phyloP scores from a whole-genome alignment of 2,113 vertebrate genomes.

The Zosterops borbonicus region DNA sequence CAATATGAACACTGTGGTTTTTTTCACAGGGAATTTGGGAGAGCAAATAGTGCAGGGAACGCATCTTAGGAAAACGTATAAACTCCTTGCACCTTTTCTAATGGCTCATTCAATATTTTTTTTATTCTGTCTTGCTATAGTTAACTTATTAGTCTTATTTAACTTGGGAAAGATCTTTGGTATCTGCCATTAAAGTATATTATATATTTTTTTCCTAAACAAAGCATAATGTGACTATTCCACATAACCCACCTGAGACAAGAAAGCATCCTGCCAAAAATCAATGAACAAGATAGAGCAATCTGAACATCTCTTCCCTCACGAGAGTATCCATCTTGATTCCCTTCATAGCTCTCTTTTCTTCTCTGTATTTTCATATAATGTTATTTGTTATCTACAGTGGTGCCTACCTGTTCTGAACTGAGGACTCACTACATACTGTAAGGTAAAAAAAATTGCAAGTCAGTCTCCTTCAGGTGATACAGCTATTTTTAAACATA shows the following conservation, averaged over 20 bases:
- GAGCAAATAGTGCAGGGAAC: background rate
- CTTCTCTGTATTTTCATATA: background rate
- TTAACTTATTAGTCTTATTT: background rate
- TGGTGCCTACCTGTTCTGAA: background rate
- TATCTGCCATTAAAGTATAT: background rate
- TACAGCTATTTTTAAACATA: background rate
- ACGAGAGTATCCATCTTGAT: background rate
- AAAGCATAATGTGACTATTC: background rate
- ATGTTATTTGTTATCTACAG: background rate
- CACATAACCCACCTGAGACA: background rate
- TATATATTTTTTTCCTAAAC: background rate
- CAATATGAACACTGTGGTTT: accelerated
- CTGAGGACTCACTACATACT: background rate
- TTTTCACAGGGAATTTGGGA: background rate
- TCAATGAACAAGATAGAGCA: background rate
- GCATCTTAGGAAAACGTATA: background rate
- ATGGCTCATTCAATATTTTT: background rate
- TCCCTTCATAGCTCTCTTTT: background rate
- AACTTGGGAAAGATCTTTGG: background rate
- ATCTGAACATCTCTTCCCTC: background rate
- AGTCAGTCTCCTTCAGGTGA: background rate
- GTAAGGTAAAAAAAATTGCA: background rate
- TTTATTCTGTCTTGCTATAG: background rate
- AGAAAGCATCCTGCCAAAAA: background rate
- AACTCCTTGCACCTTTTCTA: background rate